Evolutionary conservation across 2,888 invertebrate genomes (phyloP).

Genomic region (Coenonympha arcania): DNA sequence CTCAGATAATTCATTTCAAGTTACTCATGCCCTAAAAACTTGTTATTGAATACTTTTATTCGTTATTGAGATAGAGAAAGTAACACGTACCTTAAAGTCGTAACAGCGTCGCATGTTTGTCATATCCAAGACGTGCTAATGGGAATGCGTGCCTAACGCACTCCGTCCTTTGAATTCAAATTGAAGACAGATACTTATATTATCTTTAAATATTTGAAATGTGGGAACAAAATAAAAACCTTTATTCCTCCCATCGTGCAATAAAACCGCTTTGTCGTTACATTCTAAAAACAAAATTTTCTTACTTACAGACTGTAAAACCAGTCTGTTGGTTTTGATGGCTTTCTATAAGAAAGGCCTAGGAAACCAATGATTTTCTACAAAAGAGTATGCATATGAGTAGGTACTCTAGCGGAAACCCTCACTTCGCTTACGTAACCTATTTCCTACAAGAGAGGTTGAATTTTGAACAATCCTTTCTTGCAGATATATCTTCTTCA

Average conservation of each 20-base stretch:
- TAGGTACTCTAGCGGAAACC: too few relatives aligned
- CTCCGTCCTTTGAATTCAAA: constrained; percentile 17
- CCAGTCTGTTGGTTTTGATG: too few relatives aligned
- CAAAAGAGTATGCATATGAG: too few relatives aligned
- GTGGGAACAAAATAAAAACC: constrained; percentile 14
- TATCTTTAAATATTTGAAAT: constrained; percentile 16
- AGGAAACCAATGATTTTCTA: too few relatives aligned
- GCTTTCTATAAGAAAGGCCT: too few relatives aligned
- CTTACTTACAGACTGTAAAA: too few relatives aligned
- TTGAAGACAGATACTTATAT: constrained; percentile 15
- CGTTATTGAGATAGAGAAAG: constrained; percentile 10
- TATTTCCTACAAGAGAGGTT: too few relatives aligned
- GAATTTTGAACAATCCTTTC: too few relatives aligned
- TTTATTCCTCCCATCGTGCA: not conserved
- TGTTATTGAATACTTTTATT: not conserved
- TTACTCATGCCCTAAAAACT: not conserved
- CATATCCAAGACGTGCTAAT: constrained; percentile 19
- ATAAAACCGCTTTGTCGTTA: too few relatives aligned
- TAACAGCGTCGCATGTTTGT: constrained; percentile 8
- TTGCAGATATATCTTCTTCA: too few relatives aligned
- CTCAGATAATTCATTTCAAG: constrained; percentile 41
- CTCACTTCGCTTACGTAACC: too few relatives aligned
- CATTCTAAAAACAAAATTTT: too few relatives aligned
- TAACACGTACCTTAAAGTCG: constrained; percentile 13
- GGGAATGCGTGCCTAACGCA: constrained; percentile 9